Evolutionary conservation across 2,113 vertebrate species (phyloP).

Genomic region (Anhinga anhinga): DNA sequence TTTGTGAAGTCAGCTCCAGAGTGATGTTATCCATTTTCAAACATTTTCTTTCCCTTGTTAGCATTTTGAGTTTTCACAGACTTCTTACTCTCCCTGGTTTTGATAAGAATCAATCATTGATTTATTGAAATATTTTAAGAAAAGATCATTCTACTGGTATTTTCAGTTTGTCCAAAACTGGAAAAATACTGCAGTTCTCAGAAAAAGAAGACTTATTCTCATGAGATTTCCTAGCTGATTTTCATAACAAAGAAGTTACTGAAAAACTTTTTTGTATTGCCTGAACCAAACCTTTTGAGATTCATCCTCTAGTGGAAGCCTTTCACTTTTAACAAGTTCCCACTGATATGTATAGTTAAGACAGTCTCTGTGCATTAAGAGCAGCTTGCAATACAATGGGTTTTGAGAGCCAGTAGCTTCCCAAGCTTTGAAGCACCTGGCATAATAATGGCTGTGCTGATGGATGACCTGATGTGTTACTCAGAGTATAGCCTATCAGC

Average conservation of each 20-base stretch:
- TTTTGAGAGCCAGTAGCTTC: slow-evolving; percentile 19
- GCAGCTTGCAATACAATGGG: slow-evolving; percentile 30
- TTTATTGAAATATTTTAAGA: neutral
- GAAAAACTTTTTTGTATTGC: slow-evolving; percentile 16
- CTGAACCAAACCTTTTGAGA: slow-evolving; percentile 32
- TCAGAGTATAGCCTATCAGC: neutral
- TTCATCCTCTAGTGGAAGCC: neutral
- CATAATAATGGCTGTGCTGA: slow-evolving; percentile 42
- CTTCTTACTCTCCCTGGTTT: neutral
- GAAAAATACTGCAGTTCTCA: neutral
- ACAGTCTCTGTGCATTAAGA: neutral
- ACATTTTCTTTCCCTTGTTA: slow-evolving; percentile 46
- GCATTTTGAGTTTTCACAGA: slow-evolving; percentile 37
- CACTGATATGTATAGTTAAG: slow-evolving; percentile 12
- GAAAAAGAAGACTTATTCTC: neutral
- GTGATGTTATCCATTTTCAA: slow-evolving; percentile 48
- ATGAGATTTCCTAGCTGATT: slow-evolving; percentile 11
- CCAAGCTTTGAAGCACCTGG: slow-evolving; percentile 52
- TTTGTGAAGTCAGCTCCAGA: slow-evolving; percentile 55
- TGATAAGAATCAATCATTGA: neutral
- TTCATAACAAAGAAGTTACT: slow-evolving; percentile 46
- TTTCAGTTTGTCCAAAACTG: neutral
- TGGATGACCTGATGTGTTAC: slow-evolving; percentile 28
- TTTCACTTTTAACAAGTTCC: slow-evolving; percentile 40
- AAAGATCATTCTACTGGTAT: neutral